Conservation (phyloP, 2,113 vertebrate genomes). For the Microtus ochrogaster region DNA sequence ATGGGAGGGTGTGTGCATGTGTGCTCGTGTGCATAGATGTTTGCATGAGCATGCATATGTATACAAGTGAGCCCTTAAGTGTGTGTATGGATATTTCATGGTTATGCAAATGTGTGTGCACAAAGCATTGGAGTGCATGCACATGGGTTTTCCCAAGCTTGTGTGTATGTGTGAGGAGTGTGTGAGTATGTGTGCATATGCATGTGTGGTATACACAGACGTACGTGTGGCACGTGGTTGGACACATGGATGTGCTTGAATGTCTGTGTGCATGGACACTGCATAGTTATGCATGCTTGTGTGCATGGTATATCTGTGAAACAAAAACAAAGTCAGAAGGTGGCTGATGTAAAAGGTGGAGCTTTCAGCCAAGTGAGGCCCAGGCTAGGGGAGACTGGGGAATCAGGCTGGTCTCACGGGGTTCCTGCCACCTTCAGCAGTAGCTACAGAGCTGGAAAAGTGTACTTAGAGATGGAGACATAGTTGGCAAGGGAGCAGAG, state of each 20-base stretch:
- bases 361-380: not conserved
- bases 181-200: not conserved
- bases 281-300: not conserved
- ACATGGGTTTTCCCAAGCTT: not conserved
- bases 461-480: not conserved
- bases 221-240: not conserved
- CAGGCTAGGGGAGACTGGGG: not conserved
- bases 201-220: not conserved
- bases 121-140: not conserved
- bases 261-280: no score
- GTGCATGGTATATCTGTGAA: not conserved
- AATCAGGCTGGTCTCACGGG: no score
- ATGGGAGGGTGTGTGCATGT: not conserved
- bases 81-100: not conserved
- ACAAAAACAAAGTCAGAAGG: not conserved
- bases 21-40: rapidly evolving
- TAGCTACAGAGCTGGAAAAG: no score
- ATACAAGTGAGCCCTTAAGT: not conserved
- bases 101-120: not conserved
- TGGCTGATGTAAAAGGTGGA: no score
- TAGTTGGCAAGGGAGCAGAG: no score
- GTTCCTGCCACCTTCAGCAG: rapidly evolving
- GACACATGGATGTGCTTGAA: not conserved
- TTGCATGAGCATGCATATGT: rapidly evolving
- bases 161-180: not conserved